Evolutionary conservation across 1,140 invertebrate genomes (phyloP), one percentile per base, ranked within the genome.

Genomic region (Drosophila malerkotliana): DNA sequence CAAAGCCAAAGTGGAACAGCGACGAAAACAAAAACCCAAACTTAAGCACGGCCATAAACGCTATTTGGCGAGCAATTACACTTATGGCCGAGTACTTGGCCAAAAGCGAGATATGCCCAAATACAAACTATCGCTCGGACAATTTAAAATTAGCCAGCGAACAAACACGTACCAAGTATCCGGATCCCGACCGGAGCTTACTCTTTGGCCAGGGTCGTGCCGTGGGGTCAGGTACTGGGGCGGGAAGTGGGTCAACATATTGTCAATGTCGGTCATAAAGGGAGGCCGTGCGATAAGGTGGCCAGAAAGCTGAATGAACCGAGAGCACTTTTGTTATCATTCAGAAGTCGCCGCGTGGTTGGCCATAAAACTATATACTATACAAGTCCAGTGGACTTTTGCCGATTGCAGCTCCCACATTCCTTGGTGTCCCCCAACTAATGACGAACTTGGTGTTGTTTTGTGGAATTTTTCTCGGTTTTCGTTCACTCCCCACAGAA

Each of bases 41-140:
- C 57, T 77, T 67, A 60, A 72, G 78, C 78, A 80, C 66, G 78
- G 45, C 39, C 73, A 62, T 72, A 62, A 56, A 77, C 15, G 56
- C 14, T 52, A 67, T 72, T 76, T 56, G 60, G 49, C 45, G 41
- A 62, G 68, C 53, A 72, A 71, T 52, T 58, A 61, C 41, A 61
- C 32, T 30, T 71, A 57, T 57, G 49, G 28, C 41, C 41, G 57
- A 59, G 56, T 57, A 45, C 39, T 62, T 59, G 9, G 8, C 26
- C 26, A 4, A 28, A 28, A 28, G 26, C 24, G 49, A 44, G 54
- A 74, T 77, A 69, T 51, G 26, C 28, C 47, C 45, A 47, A 54
- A 15, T 55, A 14, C 24, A 41, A 57, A 32, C 48, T 44, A 64
- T 62, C 10, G 39, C 21, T 26, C 10, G 24, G 61, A 26, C 30